Evolutionary conservation across 2,113 vertebrate species (phyloP), one percentile per base, ranked within the genome.

Genomic region (Myxocyprinus asiaticus): DNA sequence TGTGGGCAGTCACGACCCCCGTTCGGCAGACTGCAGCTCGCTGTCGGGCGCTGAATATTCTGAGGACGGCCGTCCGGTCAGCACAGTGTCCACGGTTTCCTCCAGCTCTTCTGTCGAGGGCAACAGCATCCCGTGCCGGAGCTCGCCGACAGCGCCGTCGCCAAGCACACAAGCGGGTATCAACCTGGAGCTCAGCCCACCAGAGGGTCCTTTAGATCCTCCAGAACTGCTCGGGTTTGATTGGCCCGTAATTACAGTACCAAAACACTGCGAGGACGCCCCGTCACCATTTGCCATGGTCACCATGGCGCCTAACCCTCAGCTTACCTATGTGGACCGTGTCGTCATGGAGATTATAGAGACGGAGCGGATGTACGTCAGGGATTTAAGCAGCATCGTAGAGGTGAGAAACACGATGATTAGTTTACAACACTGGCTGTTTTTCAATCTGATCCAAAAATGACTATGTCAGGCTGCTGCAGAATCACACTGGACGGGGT

Each of bases 301-400:
- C 81, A 11, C 91, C 5, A 88, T 94, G 0, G 87, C 89, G 0
- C 88, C 86, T 5, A 93, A 94, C 82, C 93, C 92, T 3, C 94
- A 96, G 82, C 90, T 97, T 81, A 95, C 93, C 68, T 97, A 98
- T 65, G 87, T 97, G 90, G 96, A 97, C 81, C 94, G 96, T 0
- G 97, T 99, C 51, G 96, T 99, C 78, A 93, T 97, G 91, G 97
- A 98, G 90, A 96, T 98, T 0, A 94, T 97, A 62, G 97, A 98
- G 86, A 98, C 97, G 0, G 97, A 99, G 89, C 94, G 96, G 58
- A 97, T 94, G 90, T 99, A 99, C 0, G 96, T 97, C 67, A 93
- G 89, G 58, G 96, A 99, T 82, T 92, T 99, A 72, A 91, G 92
- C 80, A 97, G 95, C 91, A 98, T 99, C 0, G 95, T 98, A 73